Conservation (phyloP, 2,888 invertebrate genomes). For the Plagodis pulveraria region DNA sequence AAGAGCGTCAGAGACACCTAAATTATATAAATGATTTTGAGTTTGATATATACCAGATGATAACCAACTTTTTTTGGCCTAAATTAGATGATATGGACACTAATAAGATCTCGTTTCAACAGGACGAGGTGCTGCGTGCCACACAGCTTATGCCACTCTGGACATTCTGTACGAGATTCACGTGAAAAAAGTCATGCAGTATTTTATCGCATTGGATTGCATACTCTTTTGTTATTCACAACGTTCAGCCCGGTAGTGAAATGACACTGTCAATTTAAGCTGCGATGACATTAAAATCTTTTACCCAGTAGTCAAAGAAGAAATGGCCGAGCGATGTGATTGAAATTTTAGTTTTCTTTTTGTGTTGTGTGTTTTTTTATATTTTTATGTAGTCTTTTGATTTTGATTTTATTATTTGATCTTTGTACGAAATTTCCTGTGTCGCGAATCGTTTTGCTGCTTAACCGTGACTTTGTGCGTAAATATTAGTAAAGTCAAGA, state of each 20-base stretch:
- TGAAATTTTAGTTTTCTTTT: conserved; percentile 77
- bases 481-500: conserved; percentile 29
- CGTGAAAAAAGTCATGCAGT: not conserved
- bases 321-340: conserved; percentile 80
- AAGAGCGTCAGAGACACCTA: too few relatives aligned
- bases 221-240: conserved; percentile 11
- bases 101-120: too few relatives aligned
- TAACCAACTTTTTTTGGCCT: too few relatives aligned
- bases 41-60: too few relatives aligned
- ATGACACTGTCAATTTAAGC: conserved; percentile 30
- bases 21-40: too few relatives aligned
- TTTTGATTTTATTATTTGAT: conserved; percentile 62
- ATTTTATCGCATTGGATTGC: not conserved
- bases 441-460: conserved; percentile 47
- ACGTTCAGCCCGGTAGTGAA: conserved; percentile 27
- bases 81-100: too few relatives aligned
- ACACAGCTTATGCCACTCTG: too few relatives aligned
- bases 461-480: conserved; percentile 57
- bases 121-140: too few relatives aligned
- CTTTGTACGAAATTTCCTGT: conserved; percentile 79
- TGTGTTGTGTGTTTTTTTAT: conserved; percentile 82
- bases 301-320: conserved; percentile 60
- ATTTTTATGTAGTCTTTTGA: conserved; percentile 79
- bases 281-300: conserved; percentile 36
- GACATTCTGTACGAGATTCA: too few relatives aligned